A percentile compares a stretch with the other conserved stretches of the same genome.
Conservation (phyloP, 2,113 vertebrate species). For the Caloenas nicobarica region DNA sequence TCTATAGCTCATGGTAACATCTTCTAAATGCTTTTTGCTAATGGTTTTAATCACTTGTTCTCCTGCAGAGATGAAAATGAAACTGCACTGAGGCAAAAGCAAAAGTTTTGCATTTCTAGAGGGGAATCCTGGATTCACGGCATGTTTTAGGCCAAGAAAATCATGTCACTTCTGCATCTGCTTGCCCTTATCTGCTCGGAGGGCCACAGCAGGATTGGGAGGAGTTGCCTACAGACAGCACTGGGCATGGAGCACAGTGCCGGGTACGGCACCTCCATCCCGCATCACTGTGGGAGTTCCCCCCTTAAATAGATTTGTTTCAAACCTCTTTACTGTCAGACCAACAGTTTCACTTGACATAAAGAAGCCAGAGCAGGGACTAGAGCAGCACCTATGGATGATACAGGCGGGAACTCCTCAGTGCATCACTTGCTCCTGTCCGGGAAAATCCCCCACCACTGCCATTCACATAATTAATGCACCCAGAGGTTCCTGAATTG, state of each 20-base stretch:
- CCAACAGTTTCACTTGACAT: neutral
- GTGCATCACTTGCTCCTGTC: neutral
- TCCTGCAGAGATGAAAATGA: neutral
- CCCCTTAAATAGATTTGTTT: neutral
- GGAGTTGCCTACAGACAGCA: neutral
- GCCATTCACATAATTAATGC: neutral
- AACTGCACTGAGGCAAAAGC: neutral
- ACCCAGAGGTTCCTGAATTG: neutral
- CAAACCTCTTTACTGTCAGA: neutral
- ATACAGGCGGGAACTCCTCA: neutral
- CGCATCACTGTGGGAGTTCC: too few species aligned
- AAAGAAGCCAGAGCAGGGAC: neutral
- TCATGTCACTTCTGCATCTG: neutral
- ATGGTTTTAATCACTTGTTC: neutral
- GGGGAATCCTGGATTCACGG: neutral
- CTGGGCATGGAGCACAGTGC: too few species aligned
- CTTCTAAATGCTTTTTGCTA: neutral
- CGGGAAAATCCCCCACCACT: neutral
- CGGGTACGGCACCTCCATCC: too few species aligned
- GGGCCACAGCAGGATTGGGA: neutral
- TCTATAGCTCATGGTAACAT: neutral
- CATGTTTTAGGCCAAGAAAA: neutral
- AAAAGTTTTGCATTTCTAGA: neutral
- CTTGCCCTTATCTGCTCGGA: neutral
- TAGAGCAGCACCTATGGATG: neutral